Base-by-base conservation (phyloP, 2,888 invertebrate genomes). In the Netelia inedita region DNA sequence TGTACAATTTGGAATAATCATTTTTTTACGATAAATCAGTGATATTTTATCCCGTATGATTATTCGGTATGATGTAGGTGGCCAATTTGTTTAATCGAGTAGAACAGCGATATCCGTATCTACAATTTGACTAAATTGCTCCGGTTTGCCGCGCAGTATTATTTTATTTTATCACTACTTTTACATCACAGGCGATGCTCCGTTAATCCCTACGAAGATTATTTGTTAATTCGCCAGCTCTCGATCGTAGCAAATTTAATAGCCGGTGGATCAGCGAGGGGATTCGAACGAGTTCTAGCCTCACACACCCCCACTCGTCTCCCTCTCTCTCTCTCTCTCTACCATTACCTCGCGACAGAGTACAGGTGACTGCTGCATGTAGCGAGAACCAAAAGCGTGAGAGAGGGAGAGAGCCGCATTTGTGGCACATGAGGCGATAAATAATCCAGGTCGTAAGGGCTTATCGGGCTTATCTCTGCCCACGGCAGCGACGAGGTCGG, bases 371-470 rank as follows among this genome's bases (percentile, higher is more conserved):
- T 55, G 14, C n/a, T 19, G 66, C 66, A 61, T 43, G 43, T 71
- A 59, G 19, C n/a, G 59, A 28, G 65, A 28, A 46, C 57, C 57
- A 74, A 65, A 71, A 57, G 65, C 41, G 53, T 14, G 28, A 55
- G 69, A 14, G 65, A 63, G 16, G 43, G 35, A 50, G 41, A 61
- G 35, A 2, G 16, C 23, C 72, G 55, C 28, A 69, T 68, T 79
- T 71, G 82, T 79, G 75, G 76, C 74, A 75, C 65, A 79, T 76
- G 78, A 74, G 73, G 80, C 79, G 86, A 87, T 87, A 87, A 87
- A 87, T 87, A 87, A 87, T 87, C 85, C 85, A 76, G 85, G 87
- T 85, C 83, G 84, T 87, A 85, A 85, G 84, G 86, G 87, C 86
- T 87, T 86, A 87, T 85, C 86, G 83, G 72, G 87, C 82, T 87